phyloP scores from a whole-genome alignment of 2,888 invertebrate genomes.

The Crioceris asparagi region DNA sequence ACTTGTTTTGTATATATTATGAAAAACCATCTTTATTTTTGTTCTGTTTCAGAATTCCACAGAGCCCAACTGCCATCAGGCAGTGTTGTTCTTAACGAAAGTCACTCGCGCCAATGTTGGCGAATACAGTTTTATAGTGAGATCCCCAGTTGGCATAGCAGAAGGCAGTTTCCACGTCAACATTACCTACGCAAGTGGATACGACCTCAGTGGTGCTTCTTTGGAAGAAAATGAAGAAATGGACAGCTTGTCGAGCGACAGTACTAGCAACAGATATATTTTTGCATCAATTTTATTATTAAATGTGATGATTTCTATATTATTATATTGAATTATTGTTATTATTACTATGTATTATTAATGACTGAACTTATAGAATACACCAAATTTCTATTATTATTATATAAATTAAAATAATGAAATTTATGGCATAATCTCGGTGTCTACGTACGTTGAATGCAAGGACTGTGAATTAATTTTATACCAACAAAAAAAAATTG shows the following conservation, averaged over 20 bases:
- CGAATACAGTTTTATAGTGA: constrained; percentile 52
- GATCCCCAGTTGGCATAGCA: constrained; percentile 50
- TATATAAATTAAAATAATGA: too few relatives aligned
- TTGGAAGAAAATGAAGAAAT: constrained; percentile 18
- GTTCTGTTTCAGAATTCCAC: constrained; percentile 42
- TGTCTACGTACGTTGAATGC: too few relatives aligned
- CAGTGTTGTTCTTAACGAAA: constrained; percentile 46
- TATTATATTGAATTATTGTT: too few relatives aligned
- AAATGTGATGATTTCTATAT: constrained; percentile 33
- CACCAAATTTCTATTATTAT: too few relatives aligned
- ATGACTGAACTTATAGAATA: constrained; percentile 29
- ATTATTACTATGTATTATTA: too few relatives aligned
- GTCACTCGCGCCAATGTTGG: constrained; percentile 49
- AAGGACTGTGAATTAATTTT: too few relatives aligned
- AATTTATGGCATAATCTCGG: too few relatives aligned
- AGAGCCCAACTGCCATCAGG: constrained; percentile 47
- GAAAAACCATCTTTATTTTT: too few relatives aligned
- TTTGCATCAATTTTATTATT: constrained; percentile 31
- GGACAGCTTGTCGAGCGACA: too few relatives aligned
- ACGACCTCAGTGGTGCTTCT: too few relatives aligned
- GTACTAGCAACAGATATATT: constrained; percentile 16
- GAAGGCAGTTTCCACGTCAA: constrained; percentile 53
- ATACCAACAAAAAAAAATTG: too few relatives aligned
- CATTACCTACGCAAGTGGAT: constrained; percentile 44
- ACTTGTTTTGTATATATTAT: too few relatives aligned